phyloP scores from a whole-genome alignment of 2,888 invertebrate genomes.

The Melitaea athalia region DNA sequence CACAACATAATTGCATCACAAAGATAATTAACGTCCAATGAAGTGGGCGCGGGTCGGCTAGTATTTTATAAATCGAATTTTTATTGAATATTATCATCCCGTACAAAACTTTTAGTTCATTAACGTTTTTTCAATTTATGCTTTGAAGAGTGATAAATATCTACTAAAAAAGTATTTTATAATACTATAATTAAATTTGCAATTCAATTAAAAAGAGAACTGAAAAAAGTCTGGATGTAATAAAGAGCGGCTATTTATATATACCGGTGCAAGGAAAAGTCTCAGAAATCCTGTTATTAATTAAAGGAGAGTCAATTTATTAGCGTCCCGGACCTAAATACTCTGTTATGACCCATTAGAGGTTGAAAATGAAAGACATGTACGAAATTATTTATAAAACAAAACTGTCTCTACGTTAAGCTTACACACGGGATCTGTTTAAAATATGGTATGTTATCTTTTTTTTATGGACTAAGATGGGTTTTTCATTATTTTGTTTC shows the following conservation, averaged over 20 bases:
- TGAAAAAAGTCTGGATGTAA: neutral
- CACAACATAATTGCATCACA: too few species aligned
- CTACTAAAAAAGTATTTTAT: too few species aligned
- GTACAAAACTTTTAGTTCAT: too few species aligned
- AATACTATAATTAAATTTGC: too few species aligned
- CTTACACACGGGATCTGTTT: neutral
- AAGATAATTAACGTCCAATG: too few species aligned
- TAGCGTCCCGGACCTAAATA: constrained; percentile 4
- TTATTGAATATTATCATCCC: too few species aligned
- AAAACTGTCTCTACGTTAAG: neutral
- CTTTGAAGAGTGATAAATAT: too few species aligned
- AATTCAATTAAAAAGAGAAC: neutral
- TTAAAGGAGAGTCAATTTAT: constrained; percentile 6
- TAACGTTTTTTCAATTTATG: too few species aligned
- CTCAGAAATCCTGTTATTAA: constrained; percentile 13
- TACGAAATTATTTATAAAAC: neutral
- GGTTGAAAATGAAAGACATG: neutral
- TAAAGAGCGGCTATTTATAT: constrained; percentile 5
- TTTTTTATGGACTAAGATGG: neutral
- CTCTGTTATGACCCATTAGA: constrained; percentile 9
- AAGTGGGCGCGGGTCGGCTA: too few species aligned
- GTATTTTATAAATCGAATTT: too few species aligned
- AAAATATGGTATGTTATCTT: neutral
- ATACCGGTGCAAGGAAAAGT: constrained; percentile 11
- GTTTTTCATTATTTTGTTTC: too few species aligned